Conservation (phyloP, 2,113 vertebrate species). For the Capreolus pygargus region DNA sequence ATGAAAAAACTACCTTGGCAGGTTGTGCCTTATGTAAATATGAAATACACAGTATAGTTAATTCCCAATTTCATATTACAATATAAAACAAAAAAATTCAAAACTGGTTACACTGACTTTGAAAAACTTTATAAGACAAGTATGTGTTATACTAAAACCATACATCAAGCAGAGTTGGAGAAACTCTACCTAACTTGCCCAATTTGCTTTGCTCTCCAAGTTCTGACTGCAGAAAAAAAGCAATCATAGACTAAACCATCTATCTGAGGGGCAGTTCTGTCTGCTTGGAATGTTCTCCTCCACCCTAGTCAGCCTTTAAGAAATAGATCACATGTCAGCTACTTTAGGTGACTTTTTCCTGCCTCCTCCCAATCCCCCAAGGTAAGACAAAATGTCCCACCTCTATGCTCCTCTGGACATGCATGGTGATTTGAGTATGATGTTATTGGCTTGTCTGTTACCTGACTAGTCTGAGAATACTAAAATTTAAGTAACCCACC, state of each 20-base stretch:
- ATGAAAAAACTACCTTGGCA: not conserved
- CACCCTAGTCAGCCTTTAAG: not conserved
- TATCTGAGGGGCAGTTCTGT: not conserved
- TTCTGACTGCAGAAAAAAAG: not conserved
- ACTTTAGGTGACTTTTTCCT: not conserved
- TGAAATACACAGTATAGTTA: not conserved
- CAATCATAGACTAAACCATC: not conserved
- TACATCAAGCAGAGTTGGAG: not conserved
- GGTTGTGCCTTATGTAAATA: not conserved
- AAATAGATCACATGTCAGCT: not conserved
- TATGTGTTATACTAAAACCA: not conserved
- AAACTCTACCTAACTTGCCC: not conserved
- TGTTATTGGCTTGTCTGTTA: not conserved
- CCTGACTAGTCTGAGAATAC: not conserved
- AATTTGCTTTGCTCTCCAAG: not conserved
- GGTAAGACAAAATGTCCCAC: not conserved
- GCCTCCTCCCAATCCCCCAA: not conserved
- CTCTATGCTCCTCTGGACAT: not conserved
- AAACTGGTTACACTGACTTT: not conserved
- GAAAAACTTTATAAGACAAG: not conserved
- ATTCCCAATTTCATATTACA: not conserved
- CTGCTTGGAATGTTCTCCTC: not conserved
- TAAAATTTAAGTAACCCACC: not conserved
- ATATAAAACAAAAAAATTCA: not conserved
- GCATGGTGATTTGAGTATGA: not conserved